These are phyloP conservation scores for Noctua janthe DNA, from an alignment of 2,888 invertebrate genomes.

Conservation along the genomic window DNA sequence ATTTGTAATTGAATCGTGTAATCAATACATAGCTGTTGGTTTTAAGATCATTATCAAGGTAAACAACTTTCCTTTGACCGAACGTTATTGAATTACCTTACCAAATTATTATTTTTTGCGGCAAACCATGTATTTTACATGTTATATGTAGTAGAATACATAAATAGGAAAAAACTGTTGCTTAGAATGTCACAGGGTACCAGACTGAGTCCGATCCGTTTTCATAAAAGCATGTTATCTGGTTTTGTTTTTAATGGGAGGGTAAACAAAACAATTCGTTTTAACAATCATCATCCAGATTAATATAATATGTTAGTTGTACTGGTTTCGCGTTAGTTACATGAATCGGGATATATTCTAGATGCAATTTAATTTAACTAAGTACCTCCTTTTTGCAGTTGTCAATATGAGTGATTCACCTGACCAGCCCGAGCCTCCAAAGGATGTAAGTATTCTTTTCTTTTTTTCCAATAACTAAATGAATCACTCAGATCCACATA, in stretches of 20 bases:
- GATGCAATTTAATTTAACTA: neutral
- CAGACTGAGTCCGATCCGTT: neutral
- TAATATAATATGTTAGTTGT: conserved; percentile 11
- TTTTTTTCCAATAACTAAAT: neutral
- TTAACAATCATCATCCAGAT: neutral
- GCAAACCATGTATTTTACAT: conserved; percentile 62
- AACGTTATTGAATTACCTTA: conserved; percentile 66
- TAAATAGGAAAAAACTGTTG: neutral
- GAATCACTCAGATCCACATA: neutral
- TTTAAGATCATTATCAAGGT: conserved; percentile 72
- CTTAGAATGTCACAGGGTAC: neutral
- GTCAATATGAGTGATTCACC: conserved; percentile 84
- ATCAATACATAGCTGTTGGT: conserved; percentile 20
- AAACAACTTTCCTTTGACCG: conserved; percentile 74
- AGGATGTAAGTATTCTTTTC: conserved; percentile 76
- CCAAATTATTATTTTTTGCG: conserved; percentile 46
- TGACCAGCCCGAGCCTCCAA: conserved; percentile 86
- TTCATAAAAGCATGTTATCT: neutral
- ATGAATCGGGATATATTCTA: conserved; percentile 11
- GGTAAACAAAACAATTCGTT: conserved; percentile 73
- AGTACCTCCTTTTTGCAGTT: conserved; percentile 56
- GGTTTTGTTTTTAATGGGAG: conserved; percentile 59
- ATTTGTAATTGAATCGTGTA: conserved; percentile 24
- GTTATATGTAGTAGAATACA: neutral
- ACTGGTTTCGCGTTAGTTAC: conserved; percentile 14